phyloP scores from a whole-genome alignment of 2,888 invertebrate species.

The Acronicta alni region DNA sequence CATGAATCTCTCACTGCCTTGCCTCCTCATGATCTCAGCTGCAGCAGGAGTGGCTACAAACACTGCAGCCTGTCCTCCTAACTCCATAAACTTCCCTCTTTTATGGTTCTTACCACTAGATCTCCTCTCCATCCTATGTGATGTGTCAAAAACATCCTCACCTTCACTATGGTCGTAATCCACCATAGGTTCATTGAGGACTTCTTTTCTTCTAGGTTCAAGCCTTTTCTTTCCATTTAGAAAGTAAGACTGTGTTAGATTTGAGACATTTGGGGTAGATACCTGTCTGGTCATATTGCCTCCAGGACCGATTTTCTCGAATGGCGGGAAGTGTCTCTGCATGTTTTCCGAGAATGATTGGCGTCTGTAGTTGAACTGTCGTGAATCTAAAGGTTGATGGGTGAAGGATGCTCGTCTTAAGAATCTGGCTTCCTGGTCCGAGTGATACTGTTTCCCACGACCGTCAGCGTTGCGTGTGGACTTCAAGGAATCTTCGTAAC shows the following conservation, averaged over 20 bases:
- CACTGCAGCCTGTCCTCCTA: conserved; percentile 79
- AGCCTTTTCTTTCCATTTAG: conserved; percentile 72
- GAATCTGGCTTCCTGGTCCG: conserved; percentile 71
- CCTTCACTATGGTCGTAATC: conserved; percentile 87
- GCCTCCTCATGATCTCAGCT: conserved; percentile 83
- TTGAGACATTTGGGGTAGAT: conserved; percentile 80
- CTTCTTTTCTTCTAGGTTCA: conserved; percentile 76
- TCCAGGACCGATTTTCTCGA: conserved; percentile 72
- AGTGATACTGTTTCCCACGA: conserved; percentile 65
- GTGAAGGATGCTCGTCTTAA: conserved; percentile 80
- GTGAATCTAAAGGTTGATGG: conserved; percentile 75
- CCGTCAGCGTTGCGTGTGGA: conserved; percentile 87
- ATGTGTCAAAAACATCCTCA: conserved; percentile 82
- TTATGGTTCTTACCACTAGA: conserved; percentile 71
- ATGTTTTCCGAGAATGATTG: conserved; percentile 85
- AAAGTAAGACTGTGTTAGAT: conserved; percentile 76
- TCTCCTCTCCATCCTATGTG: conserved; percentile 73
- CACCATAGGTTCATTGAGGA: conserved; percentile 80
- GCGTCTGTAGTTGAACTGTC: conserved; percentile 73
- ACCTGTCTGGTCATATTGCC: conserved; percentile 74
- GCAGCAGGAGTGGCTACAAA: conserved; percentile 83
- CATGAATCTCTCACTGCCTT: conserved; percentile 82
- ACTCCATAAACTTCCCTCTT: conserved; percentile 79
- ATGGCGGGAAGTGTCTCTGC: conserved; percentile 78
- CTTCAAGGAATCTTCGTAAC: conserved; percentile 95